These are phyloP conservation scores for Cyrtonyx montezumae DNA, from an alignment of 2,113 vertebrate species.

Conservation along the genomic window DNA sequence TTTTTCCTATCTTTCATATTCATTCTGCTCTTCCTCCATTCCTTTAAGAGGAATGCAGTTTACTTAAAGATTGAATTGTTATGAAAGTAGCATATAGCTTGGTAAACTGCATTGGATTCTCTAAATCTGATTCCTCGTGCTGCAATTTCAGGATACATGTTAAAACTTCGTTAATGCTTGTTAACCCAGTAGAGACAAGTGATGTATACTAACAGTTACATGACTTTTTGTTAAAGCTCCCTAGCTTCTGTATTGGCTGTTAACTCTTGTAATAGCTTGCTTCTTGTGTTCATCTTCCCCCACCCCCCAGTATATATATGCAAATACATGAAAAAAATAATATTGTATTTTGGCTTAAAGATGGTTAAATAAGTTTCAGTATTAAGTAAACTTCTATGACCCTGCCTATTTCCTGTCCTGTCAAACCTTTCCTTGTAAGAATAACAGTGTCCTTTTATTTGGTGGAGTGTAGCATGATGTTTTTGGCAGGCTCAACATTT, in stretches of 20 bases:
- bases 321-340: neutral
- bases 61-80: slow-evolving; percentile 1
- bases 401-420: slow-evolving; percentile 81
- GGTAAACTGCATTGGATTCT: neutral
- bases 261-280: neutral
- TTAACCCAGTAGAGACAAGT: neutral
- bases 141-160: slow-evolving; percentile 19
- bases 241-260: slow-evolving; percentile 27
- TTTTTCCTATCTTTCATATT: slow-evolving; percentile 71
- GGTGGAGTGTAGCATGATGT: slow-evolving; percentile 78
- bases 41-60: slow-evolving; percentile 33
- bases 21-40: slow-evolving; percentile 7
- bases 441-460: slow-evolving; percentile 85
- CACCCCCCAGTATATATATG: neutral
- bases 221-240: neutral
- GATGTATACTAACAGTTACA: neutral
- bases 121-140: neutral
- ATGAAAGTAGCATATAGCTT: neutral
- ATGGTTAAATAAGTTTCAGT: slow-evolving; percentile 75
- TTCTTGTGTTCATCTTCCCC: neutral
- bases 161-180: neutral
- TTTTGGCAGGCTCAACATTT: slow-evolving; percentile 79
- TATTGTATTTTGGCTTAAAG: slow-evolving; percentile 76
- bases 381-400: slow-evolving; percentile 78
- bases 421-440: slow-evolving; percentile 84